Base-by-base conservation (phyloP, 92 coral and sea anemone species). In the Anthopleura xanthogrammica region DNA sequence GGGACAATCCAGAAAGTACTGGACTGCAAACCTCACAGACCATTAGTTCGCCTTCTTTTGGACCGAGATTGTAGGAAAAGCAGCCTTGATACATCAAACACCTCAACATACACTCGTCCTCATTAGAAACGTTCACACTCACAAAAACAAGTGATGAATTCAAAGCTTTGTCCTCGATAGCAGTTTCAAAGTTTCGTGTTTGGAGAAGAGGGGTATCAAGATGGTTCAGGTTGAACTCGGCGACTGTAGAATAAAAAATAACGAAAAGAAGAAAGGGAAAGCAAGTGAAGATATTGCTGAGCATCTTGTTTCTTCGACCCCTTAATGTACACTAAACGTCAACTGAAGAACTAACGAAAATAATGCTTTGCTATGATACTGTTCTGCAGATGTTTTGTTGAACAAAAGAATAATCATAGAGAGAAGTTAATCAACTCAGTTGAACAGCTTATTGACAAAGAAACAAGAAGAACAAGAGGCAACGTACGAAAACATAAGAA, bases 21-120 rank as follows among this genome's bases (percentile, higher is more conserved):
- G 29, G 29, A 36, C 74, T 68, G 19, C 74, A 68, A 68, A 68
- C 24, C 74, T 68, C 74, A 68, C 74, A 68, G 74, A 68, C 19
- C 74, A 68, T 29, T 36, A 9, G 41, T 14, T 68, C 74, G 17
- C 74, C 46, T 68, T 68, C 16, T 36, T 36, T 68, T 68, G 74
- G 74, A 14, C 41, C 74, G 24, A 68, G 42, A 36, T 68, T 68
- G 74, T 68, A 68, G 20, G 74, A 68, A 68, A 24, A 68, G 41
- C 74, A 68, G 41, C 7, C 74, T 68, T 36, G 29, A 14, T 23
- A 68, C 74, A 68, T 1, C 12, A 68, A 68, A 36, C 74, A 68
- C 74, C 29, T 68, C 14, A 23, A 13, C 43, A 68, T 68, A 36
- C 74, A 68, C 16, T 68, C 74, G 14, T 68, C 41, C 74, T 68